Evolutionary conservation across 2,797 vertebrate species (phyloP).

Genomic region (Arrhamphus sclerolepis): DNA sequence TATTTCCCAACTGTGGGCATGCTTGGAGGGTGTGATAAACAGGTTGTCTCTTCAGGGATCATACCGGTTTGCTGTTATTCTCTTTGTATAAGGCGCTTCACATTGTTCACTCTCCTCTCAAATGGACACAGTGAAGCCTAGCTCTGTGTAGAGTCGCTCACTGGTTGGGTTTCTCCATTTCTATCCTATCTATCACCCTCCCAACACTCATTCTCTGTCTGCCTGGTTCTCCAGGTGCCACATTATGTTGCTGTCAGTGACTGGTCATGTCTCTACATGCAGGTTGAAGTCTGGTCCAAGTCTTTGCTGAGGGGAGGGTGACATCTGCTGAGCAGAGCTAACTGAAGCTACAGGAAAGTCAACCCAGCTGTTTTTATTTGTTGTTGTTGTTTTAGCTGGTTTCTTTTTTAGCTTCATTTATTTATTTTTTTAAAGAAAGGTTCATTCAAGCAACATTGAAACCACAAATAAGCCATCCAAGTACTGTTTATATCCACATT

Average conservation of each 20-base stretch:
- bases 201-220: slow-evolving; percentile 41
- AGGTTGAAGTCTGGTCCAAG: slow-evolving; percentile 52
- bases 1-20: slow-evolving; percentile 25
- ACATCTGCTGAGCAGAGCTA: slow-evolving; percentile 71
- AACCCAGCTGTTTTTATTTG: slow-evolving; percentile 28
- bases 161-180: slow-evolving; percentile 34
- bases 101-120: slow-evolving; percentile 44
- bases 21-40: slow-evolving; percentile 31
- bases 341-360: slow-evolving; percentile 38
- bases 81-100: slow-evolving; percentile 50
- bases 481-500: no score
- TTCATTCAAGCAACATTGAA: neutral
- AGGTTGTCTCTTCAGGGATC: slow-evolving; percentile 35
- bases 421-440: neutral
- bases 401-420: neutral
- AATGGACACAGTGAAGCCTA: slow-evolving; percentile 26
- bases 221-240: slow-evolving; percentile 58
- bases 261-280: slow-evolving; percentile 66
- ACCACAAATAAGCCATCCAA: neutral
- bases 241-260: slow-evolving; percentile 67
- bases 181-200: slow-evolving; percentile 51
- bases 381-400: neutral
- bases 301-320: slow-evolving; percentile 64
- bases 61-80: slow-evolving; percentile 28
- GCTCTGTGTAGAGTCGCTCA: slow-evolving; percentile 24